These are phyloP conservation scores for Metaphire vulgaris DNA, from an alignment of 1,140 invertebrate genomes.

Conservation along the genomic window DNA sequence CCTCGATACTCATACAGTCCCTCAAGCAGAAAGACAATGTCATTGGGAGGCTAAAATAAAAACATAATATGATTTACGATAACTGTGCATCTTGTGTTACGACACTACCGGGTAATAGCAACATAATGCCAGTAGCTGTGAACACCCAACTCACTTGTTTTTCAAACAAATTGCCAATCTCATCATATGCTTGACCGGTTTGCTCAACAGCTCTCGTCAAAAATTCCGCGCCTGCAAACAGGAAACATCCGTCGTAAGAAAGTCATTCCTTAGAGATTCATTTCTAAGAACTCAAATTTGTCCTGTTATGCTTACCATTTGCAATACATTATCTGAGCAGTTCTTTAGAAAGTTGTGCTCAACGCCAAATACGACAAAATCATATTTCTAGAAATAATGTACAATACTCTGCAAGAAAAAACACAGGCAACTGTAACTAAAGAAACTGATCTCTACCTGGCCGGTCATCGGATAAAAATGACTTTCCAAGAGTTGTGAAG, in stretches of 20 bases:
- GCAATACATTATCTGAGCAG: no score
- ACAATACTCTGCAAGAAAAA: no score
- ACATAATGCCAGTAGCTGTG: no score
- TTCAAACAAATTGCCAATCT: constrained; percentile 79
- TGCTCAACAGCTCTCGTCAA: constrained; percentile 75
- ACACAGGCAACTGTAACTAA: no score
- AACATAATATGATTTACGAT: no score
- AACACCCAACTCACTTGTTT: constrained; percentile 62
- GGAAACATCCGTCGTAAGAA: background rate
- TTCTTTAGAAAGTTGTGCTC: no score
- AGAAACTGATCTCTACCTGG: constrained; percentile 49
- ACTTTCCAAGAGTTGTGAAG: constrained; percentile 72
- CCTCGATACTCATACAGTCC: constrained; percentile 89
- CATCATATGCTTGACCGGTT: constrained; percentile 80
- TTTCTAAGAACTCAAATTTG: no score
- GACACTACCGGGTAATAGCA: no score
- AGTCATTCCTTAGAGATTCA: background rate
- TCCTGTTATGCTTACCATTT: no score
- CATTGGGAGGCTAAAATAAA: constrained; percentile 68
- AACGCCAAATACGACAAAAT: no score
- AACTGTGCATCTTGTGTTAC: no score
- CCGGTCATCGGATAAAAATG: constrained; percentile 69
- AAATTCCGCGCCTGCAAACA: constrained; percentile 52
- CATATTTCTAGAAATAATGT: no score
- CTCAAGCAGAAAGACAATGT: constrained; percentile 82